Base-by-base conservation (phyloP, 2,797 vertebrate genomes). In the Artibeus jamaicensis region DNA sequence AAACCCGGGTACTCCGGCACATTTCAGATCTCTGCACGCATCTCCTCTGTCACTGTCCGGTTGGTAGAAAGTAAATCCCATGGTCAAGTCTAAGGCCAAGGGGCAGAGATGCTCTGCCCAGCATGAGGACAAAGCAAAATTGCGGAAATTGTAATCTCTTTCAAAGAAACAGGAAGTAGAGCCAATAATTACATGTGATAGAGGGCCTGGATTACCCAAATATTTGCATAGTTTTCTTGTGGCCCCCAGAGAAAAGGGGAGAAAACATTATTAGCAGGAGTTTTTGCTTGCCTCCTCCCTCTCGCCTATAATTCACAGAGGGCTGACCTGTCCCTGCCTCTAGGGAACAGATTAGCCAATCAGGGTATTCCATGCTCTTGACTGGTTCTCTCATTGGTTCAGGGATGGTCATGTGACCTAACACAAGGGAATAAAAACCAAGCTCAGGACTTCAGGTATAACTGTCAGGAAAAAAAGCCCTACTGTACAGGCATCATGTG, bases 351-450 rank as follows among this genome's bases (percentile, higher is more conserved):
- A 67, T 10, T 74, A 32, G 39, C 70, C 83, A 71, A 11, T 95
- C 29, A 70, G 53, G 76, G 34, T 37, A 70, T 76, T 1, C 55
- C 21, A 39, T 39, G 9, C 3, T 37, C 34, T 86, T 44, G 24
- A 46, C 26, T 8, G 21, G 12, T 37, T 53, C 53, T 74, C 53
- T 70, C 44, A 53, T 76, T 95, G 67, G 86, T 42, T 89, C 34
- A 74, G 24, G 18, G 24, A 29, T 8, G 19, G 73, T 37, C 86
- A 59, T 21, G 65, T 77, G 91, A 79, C 82, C 74, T 32, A 50
- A 39, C 42, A 81, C 37, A 48, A 87, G 10, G 24, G 26, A 92
- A 78, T 77, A 67, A 86, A 86, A 71, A 16, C 18, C 22, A 87
- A 71, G 34, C 24, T 73, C 70, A 29, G 19, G 39, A 3, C 18